Base-by-base conservation (phyloP, 2,113 vertebrate species). In the Calypte anna region DNA sequence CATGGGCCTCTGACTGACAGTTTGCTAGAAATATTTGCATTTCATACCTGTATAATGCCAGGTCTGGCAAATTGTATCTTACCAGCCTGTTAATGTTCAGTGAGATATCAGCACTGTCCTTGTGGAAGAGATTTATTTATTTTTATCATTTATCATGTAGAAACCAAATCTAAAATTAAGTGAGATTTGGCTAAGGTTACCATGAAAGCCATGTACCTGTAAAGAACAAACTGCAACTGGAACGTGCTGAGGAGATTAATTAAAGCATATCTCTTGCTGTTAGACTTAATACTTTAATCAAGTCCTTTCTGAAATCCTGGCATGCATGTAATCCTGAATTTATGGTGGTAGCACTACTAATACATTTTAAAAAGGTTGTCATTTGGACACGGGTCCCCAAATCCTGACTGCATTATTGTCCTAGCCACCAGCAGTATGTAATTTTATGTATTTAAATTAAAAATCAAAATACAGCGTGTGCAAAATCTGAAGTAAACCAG, bases 381-480 rank as follows among this genome's bases (percentile, higher is more conserved):
- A 64, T 81, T 80, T 84, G 64, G 72, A 72, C 77, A 31, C 46
- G 48, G 5, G 9, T 93, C 31, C 48, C 70, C 18, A 86, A 69
- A 88, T 70, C 31, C 30, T 77, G 38, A 53, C 30, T 59, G 3
- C 30, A 55, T 62, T 80, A 4, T 70, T 13, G 67, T 80, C 10
- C 48, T 77, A 66, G 43, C 7, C 17, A 51, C 38, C 30, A 55
- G 13, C 63, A 70, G 33, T 67, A 44, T 7, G 40, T 40, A 40
- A 40, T 91, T 38, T 84, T 91, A 55, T 63, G 9, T 80, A 55
- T 83, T 87, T 83, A 91, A 93, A 83, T 94, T 90, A 88, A 94
- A 94, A 94, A 88, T 68, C 24, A 86, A 78, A 88, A 81, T 93
- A 53, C 14, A 80, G 19, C 8, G 36, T 67, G 36, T 75, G 46